Base-by-base conservation (phyloP, 2,888 invertebrate species). In the Rhamnusium bicolor region DNA sequence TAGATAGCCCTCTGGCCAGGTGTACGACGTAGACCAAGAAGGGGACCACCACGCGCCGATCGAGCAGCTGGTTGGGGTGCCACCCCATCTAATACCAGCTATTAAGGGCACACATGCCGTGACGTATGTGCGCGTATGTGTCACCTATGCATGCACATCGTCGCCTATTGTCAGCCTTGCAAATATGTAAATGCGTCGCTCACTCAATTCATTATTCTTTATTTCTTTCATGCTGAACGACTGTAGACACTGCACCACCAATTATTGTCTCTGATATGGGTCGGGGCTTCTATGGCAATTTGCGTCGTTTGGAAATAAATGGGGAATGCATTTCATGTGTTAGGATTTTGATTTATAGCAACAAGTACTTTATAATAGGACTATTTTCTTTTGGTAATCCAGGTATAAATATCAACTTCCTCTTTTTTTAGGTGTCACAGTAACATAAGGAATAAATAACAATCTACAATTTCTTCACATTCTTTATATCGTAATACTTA, bases 51-150 rank as follows among this genome's bases (percentile, higher is more conserved):
- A 74, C 78, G 78, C 78, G 76, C 71, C 72, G 66, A 40, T 27
- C 69, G 69, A 79, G 82, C 86, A 86, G 86, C 85, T 86, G 86
- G 78, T 80, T 80, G 82, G 82, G 85, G 85, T 85, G 83, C 79
- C 80, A 80, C 84, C 85, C 86, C 86, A 83, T 82, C 81, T 73
- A 74, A 71, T 71, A 72, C 79, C 81, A 67, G 72, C 73, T 79
- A 82, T 81, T 82, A 82, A 82, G 75, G 75, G 83, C 83, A 83
- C 85, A 85, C 85, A 85, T 85, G 85, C 85, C 85, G 82, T 84
- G 85, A 84, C 85, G 85, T 85, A 83, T 80, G 84, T 79, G 76
- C 76, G 80, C 81, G 80, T 84, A 83, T 84, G 84, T 84, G 84
- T 84, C 84, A 83, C 84, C 83, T 84, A 83, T 83, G 74, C 74